Conservation (phyloP, 1,140 invertebrate genomes). For the Potamilus streckersoni region DNA sequence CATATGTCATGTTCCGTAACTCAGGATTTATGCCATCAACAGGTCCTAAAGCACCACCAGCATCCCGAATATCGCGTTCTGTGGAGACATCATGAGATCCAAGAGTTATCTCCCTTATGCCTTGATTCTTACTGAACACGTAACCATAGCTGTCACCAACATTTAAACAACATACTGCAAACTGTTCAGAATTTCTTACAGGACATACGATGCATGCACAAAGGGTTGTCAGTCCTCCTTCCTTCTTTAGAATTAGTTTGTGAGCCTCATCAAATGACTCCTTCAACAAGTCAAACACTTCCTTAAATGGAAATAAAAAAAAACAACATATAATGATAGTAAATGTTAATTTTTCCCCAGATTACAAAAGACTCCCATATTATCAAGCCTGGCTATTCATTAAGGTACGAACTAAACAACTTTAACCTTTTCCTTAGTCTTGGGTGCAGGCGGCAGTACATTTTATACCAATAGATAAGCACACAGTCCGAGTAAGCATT, state of each 20-base stretch:
- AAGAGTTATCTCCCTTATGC: conserved; percentile 74
- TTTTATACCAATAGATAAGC: no score
- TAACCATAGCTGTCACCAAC: conserved; percentile 92
- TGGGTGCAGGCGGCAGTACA: no score
- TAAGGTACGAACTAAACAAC: neutral
- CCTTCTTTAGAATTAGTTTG: conserved; percentile 85
- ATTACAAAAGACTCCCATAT: neutral
- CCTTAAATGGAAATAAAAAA: conserved; percentile 69
- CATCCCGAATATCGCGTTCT: conserved; percentile 92
- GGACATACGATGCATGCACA: conserved; percentile 84
- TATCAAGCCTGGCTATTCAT: no score
- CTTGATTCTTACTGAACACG: conserved; percentile 83
- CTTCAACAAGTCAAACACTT: conserved; percentile 84
- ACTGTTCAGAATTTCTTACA: conserved; percentile 72
- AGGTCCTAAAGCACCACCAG: conserved; percentile 84
- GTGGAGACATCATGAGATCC: conserved; percentile 91
- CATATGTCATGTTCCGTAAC: conserved; percentile 89
- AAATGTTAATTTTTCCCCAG: neutral
- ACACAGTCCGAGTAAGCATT: no score
- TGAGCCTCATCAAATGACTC: conserved; percentile 90
- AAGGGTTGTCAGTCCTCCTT: conserved; percentile 88
- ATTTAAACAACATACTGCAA: conserved; percentile 89
- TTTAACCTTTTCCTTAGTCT: no score
- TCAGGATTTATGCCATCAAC: conserved; percentile 91
- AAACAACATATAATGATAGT: neutral